A percentile compares a stretch with the other conserved stretches of the same genome.
Conservation (phyloP, 2,797 vertebrate genomes). For the Pipistrellus nathusii region DNA sequence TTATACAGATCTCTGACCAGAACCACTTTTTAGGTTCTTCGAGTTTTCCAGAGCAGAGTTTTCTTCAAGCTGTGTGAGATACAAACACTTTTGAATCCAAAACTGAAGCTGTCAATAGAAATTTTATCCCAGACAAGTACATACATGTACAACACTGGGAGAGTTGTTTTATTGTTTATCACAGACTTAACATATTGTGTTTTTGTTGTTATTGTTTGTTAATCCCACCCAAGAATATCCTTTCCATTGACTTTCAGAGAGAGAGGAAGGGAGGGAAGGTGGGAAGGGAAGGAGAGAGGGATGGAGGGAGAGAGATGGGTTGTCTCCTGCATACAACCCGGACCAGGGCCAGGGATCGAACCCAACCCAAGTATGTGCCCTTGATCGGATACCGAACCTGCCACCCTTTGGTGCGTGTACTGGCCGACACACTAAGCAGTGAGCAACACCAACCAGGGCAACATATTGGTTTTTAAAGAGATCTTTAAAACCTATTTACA, state of each 20-base stretch:
- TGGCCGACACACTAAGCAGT: background rate
- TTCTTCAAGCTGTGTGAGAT: background rate
- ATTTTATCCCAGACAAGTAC: background rate
- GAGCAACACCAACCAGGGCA: background rate
- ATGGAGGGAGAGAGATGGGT: background rate
- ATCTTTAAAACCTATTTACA: conserved; percentile 43
- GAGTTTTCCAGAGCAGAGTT: background rate
- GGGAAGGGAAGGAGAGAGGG: no score
- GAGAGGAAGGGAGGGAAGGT: background rate
- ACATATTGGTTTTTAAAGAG: background rate
- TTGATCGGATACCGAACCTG: background rate
- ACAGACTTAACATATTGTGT: background rate
- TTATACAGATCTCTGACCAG: conserved; percentile 31
- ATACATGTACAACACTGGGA: background rate
- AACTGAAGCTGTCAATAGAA: conserved; percentile 2
- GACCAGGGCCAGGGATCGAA: background rate
- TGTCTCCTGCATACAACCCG: background rate
- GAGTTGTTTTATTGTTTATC: background rate
- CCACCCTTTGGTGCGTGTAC: background rate
- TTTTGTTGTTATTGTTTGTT: background rate
- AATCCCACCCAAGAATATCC: background rate
- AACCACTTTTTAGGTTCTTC: background rate
- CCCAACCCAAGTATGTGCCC: background rate
- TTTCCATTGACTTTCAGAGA: background rate
- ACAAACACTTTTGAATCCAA: conserved; percentile 26